These are phyloP conservation scores for Tonatia bakeri DNA, from an alignment of 2,113 vertebrate genomes.

Conservation along the genomic window DNA sequence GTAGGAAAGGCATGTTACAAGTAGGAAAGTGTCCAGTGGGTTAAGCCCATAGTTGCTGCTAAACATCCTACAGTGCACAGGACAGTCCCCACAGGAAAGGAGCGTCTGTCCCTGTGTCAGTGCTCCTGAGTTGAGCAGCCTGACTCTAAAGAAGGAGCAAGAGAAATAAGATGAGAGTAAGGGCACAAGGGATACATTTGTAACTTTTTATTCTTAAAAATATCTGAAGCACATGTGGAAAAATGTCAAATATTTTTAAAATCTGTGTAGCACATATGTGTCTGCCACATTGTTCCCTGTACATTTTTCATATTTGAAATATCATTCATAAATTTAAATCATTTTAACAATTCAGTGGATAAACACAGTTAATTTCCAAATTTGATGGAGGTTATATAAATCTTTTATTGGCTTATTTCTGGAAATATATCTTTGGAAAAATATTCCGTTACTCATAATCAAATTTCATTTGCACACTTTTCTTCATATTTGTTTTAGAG, in stretches of 20 bases:
- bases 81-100: neutral
- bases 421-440: neutral
- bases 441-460: neutral
- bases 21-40: neutral
- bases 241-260: neutral
- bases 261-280: neutral
- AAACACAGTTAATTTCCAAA: neutral
- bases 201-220: neutral
- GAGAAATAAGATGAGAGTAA: neutral
- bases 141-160: neutral
- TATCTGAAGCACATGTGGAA: neutral
- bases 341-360: neutral
- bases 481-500: neutral
- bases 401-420: neutral
- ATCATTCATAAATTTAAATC: neutral
- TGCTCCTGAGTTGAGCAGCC: neutral
- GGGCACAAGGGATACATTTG: neutral
- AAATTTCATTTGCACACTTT: neutral
- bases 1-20: neutral
- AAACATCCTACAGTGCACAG: neutral
- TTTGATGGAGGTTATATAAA: neutral
- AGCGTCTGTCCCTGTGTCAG: neutral
- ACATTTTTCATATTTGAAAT: neutral
- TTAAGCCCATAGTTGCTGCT: neutral
- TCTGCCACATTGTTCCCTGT: neutral